Evolutionary conservation across 2,888 invertebrate species (phyloP).

Genomic region (Ophion ventricosus): DNA sequence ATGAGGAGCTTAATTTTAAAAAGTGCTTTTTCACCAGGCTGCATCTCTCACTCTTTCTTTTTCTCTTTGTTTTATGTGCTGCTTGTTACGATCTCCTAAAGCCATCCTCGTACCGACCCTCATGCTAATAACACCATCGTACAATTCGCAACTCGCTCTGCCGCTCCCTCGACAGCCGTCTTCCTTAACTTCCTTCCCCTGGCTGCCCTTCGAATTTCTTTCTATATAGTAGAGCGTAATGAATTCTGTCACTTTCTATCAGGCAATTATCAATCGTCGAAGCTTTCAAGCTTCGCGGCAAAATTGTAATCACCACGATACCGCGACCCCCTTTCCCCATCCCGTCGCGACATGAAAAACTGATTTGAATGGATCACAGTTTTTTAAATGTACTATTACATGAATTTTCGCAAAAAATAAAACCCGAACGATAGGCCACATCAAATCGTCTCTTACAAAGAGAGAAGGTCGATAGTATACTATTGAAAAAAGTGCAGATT

Average conservation of each 20-base stretch:
- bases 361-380: conserved; percentile 37
- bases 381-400: not conserved
- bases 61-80: conserved; percentile 30
- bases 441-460: not conserved
- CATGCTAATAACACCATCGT: conserved; percentile 18
- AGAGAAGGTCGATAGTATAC: not conserved
- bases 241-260: conserved; percentile 67
- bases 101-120: not conserved
- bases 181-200: not conserved
- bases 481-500: not conserved
- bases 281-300: conserved; percentile 29
- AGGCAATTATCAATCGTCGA: conserved; percentile 61
- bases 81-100: conserved; percentile 11
- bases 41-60: conserved; percentile 14
- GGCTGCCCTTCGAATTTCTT: conserved; percentile 5
- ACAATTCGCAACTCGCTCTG: conserved; percentile 21
- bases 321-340: conserved; percentile 19
- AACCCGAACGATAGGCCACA: not conserved
- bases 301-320: conserved; percentile 33
- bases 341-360: not conserved
- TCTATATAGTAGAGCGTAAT: conserved; percentile 61
- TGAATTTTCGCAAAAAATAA: conserved; percentile 1
- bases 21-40: conserved; percentile 64
- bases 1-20: conserved; percentile 72
- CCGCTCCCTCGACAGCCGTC: not conserved